Conservation (phyloP, 1,140 invertebrate genomes). For the Geopemphigus sp. region DNA sequence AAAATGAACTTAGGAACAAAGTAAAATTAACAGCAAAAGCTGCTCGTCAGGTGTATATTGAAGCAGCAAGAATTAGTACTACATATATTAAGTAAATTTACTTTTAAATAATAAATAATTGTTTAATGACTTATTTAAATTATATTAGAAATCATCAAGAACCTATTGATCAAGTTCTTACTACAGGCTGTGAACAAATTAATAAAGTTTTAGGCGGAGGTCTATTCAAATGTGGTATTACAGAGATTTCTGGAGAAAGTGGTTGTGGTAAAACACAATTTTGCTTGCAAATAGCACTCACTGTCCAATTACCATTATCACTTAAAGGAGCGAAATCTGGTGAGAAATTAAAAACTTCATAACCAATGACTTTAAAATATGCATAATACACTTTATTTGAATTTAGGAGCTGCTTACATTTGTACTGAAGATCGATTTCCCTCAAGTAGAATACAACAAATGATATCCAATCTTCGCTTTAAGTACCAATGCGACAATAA, state of each 20-base stretch:
- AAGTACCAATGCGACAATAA: slow-evolving; percentile 53
- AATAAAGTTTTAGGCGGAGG: slow-evolving; percentile 69
- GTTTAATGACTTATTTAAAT: background rate
- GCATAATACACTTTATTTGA: background rate
- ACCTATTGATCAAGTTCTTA: slow-evolving; percentile 54
- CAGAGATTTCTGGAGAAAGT: slow-evolving; percentile 80
- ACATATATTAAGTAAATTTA: slow-evolving; percentile 25
- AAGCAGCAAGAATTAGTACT: slow-evolving; percentile 21
- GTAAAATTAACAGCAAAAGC: slow-evolving; percentile 20
- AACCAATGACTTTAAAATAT: background rate
- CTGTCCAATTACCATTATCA: slow-evolving; percentile 60
- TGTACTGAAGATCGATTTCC: slow-evolving; percentile 76
- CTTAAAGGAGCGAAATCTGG: slow-evolving; percentile 59
- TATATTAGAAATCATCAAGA: background rate
- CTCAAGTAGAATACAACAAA: slow-evolving; percentile 64
- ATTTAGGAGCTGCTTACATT: slow-evolving; percentile 67
- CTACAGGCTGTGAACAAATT: slow-evolving; percentile 63
- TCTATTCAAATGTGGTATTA: slow-evolving; percentile 68
- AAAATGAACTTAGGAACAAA: slow-evolving; percentile 34
- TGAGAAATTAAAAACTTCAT: slow-evolving; percentile 54
- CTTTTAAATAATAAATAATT: background rate
- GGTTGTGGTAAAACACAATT: slow-evolving; percentile 83
- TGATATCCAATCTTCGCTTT: slow-evolving; percentile 53
- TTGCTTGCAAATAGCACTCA: slow-evolving; percentile 69
- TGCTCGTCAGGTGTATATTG: slow-evolving; percentile 13